Conservation (phyloP, 2,888 invertebrate species). For the Chrysotoxum bicinctum region DNA sequence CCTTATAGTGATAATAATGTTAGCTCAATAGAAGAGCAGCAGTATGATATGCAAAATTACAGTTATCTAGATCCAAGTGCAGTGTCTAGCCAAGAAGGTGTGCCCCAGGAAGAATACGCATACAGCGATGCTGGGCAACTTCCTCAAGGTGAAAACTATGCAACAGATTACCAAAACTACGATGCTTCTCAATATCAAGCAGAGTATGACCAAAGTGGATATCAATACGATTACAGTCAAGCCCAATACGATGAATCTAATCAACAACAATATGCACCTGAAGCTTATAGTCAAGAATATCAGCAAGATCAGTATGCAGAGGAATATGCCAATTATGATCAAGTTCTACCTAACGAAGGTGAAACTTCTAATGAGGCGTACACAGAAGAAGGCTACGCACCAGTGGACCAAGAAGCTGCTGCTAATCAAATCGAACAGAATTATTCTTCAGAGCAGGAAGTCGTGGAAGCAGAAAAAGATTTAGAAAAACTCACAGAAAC, state of each 20-base stretch:
- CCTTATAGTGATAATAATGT: slow-evolving; percentile 18
- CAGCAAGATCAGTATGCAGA: slow-evolving; percentile 56
- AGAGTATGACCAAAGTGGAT: slow-evolving; percentile 78
- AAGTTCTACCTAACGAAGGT: not conserved
- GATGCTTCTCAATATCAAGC: slow-evolving; percentile 77
- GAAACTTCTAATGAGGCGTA: slow-evolving; percentile 23
- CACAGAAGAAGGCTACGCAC: slow-evolving; percentile 57
- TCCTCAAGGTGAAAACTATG: slow-evolving; percentile 75
- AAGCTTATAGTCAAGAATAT: slow-evolving; percentile 73
- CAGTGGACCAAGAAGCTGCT: slow-evolving; percentile 22
- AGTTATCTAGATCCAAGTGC: slow-evolving; percentile 20
- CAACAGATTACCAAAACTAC: slow-evolving; percentile 78
- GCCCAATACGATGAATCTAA: slow-evolving; percentile 77
- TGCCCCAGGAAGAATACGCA: slow-evolving; percentile 24
- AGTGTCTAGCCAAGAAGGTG: slow-evolving; percentile 24
- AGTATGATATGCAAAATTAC: slow-evolving; percentile 39
- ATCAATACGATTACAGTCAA: slow-evolving; percentile 80
- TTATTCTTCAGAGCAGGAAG: slow-evolving; percentile 55
- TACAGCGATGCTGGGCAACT: slow-evolving; percentile 27
- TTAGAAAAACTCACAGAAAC: slow-evolving; percentile 3
- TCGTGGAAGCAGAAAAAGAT: not conserved
- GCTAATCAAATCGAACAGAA: slow-evolving; percentile 26
- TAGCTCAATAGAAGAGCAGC: not conserved
- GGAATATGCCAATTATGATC: slow-evolving; percentile 58
- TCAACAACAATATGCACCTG: slow-evolving; percentile 72